phyloP scores from a whole-genome alignment of 2,797 vertebrate species.

The Paguma larvata region DNA sequence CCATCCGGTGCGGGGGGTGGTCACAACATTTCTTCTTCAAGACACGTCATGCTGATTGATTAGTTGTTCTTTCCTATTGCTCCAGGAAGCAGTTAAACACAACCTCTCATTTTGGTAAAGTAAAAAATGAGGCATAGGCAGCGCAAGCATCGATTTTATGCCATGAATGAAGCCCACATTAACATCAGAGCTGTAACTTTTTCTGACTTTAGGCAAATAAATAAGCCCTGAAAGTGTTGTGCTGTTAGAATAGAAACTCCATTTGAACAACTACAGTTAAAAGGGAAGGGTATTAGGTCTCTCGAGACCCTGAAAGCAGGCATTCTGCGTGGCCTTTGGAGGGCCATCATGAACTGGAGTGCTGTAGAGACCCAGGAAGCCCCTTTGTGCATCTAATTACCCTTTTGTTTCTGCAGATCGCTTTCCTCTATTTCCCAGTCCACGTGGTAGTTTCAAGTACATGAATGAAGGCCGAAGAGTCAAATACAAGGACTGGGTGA shows the following conservation, averaged over 20 bases:
- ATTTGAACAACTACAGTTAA: neutral
- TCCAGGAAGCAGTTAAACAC: conserved; percentile 25
- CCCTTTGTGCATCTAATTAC: neutral
- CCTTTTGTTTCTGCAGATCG: neutral
- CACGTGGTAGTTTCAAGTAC: neutral
- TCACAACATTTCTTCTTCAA: neutral
- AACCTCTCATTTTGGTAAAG: conserved; percentile 14
- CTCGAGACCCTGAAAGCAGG: neutral
- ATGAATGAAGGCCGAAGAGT: neutral
- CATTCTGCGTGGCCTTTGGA: neutral
- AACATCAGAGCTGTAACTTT: neutral
- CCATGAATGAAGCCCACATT: neutral
- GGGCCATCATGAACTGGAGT: accelerated
- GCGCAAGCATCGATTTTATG: neutral
- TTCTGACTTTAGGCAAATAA: neutral
- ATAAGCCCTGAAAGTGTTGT: neutral
- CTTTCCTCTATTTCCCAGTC: neutral
- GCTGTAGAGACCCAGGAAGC: neutral
- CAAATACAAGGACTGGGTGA: neutral
- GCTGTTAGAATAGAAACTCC: conserved; percentile 21
- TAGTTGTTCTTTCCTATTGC: neutral
- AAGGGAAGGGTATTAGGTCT: neutral
- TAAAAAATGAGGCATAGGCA: conserved; percentile 19
- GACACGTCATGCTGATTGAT: neutral
- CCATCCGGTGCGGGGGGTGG: no score